These are phyloP conservation scores for Microctenopoma lineatum DNA, from an alignment of 2,797 vertebrate species.

Conservation along the genomic window DNA sequence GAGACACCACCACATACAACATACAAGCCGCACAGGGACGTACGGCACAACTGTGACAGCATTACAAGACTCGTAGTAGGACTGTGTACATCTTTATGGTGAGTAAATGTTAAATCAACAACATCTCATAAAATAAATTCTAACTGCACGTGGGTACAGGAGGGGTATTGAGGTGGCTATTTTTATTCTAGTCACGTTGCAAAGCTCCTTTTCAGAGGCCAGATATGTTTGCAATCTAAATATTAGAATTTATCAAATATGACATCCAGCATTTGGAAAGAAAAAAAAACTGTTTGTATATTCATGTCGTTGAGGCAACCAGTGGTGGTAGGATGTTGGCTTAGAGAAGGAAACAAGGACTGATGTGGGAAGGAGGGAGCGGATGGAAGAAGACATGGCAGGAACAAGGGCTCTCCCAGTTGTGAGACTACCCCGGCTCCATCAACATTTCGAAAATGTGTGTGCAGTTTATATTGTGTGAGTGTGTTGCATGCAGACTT, in stretches of 20 bases:
- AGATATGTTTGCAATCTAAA: slow-evolving; percentile 12
- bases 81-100: slow-evolving; percentile 15
- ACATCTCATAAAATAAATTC: slow-evolving; percentile 6
- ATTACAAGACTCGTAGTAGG: not conserved
- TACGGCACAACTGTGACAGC: slow-evolving; percentile 2
- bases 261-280: slow-evolving; percentile 46
- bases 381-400: slow-evolving; percentile 53
- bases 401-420: slow-evolving; percentile 56
- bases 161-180: not conserved
- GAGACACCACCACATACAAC: slow-evolving; percentile 5
- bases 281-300: slow-evolving; percentile 35
- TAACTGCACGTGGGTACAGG: not conserved
- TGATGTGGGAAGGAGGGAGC: slow-evolving; percentile 47
- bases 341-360: slow-evolving; percentile 44
- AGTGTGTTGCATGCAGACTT: slow-evolving; percentile 44
- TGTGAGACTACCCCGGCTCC: slow-evolving; percentile 56
- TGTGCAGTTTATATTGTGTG: not conserved
- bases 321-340: slow-evolving; percentile 32
- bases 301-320: slow-evolving; percentile 37
- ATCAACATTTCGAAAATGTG: slow-evolving; percentile 57
- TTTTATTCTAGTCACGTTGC: slow-evolving; percentile 14
- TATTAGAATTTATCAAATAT: slow-evolving; percentile 29
- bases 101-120: slow-evolving; percentile 26
- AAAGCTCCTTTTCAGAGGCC: not conserved
- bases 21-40: slow-evolving; percentile 25